phyloP scores from a whole-genome alignment of 1,140 invertebrate genomes.

The Zaprionus inermis region DNA sequence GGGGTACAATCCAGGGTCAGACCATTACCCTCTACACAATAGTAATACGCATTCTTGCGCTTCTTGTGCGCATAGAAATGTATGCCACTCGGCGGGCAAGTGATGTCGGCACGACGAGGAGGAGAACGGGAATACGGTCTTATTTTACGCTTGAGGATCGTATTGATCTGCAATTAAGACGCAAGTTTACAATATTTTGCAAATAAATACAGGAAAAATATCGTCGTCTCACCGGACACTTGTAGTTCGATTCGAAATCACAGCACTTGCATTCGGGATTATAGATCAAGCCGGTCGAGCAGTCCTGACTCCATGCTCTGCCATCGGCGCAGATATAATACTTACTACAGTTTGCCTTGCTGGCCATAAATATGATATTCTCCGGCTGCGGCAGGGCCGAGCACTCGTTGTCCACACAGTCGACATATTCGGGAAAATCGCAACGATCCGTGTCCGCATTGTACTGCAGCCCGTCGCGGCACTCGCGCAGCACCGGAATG shows the following conservation, averaged over 20 bases:
- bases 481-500: conserved; percentile 63
- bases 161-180: conserved; percentile 30
- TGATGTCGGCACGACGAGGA: conserved; percentile 67
- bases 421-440: conserved; percentile 73
- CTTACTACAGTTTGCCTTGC: conserved; percentile 67
- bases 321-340: conserved; percentile 74
- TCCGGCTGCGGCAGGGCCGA: conserved; percentile 39
- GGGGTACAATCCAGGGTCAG: conserved; percentile 74
- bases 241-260: conserved; percentile 46
- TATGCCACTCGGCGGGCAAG: conserved; percentile 55
- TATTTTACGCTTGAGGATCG: conserved; percentile 56
- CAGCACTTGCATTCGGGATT: conserved; percentile 59
- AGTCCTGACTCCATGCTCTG: conserved; percentile 51
- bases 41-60: conserved; percentile 68
- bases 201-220: not conserved
- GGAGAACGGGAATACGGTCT: conserved; percentile 61
- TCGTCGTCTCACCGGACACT: not conserved
- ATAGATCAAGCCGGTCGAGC: conserved; percentile 58
- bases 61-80: conserved; percentile 65
- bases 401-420: conserved; percentile 77
- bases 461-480: conserved; percentile 69
- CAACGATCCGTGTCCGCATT: conserved; percentile 71
- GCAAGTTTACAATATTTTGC: not conserved
- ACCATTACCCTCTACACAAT: conserved; percentile 68
- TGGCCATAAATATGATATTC: conserved; percentile 65